Percentiles rank a stretch among this genome's conserved stretches.
Conservation (phyloP, 92 coral and sea anemone species). For the Desmophyllum pertusum region DNA sequence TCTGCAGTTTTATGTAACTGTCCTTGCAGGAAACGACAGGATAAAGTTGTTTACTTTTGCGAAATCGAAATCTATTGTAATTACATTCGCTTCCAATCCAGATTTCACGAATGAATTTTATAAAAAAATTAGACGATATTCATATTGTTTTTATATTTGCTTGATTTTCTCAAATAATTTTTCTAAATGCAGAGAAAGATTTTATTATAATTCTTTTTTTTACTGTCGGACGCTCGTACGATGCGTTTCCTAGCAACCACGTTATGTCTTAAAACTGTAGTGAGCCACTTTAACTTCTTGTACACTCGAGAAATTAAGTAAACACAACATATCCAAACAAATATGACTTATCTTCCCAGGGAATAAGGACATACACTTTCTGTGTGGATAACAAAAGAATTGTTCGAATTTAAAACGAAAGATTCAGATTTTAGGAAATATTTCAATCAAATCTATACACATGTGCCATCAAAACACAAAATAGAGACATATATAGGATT, state of each 20-base stretch:
- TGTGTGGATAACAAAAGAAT: slow-evolving; percentile 12
- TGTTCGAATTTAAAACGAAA: slow-evolving; percentile 19
- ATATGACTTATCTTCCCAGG: slow-evolving; percentile 8
- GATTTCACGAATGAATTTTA: slow-evolving; percentile 1
- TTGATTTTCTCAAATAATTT: slow-evolving; percentile 1
- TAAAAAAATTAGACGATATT: background rate
- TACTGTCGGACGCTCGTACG: background rate
- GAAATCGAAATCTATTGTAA: background rate
- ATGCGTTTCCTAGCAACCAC: slow-evolving; percentile 13
- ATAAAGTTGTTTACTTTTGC: background rate
- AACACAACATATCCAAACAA: slow-evolving; percentile 1
- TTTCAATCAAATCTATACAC: slow-evolving; percentile 31
- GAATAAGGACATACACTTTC: slow-evolving; percentile 20
- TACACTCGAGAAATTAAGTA: background rate
- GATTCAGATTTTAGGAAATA: slow-evolving; percentile 18
- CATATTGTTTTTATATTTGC: slow-evolving; percentile 5
- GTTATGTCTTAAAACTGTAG: background rate
- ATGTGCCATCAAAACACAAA: slow-evolving; percentile 13
- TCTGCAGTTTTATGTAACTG: background rate
- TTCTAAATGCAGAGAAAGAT: background rate
- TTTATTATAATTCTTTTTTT: background rate
- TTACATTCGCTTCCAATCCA: slow-evolving; percentile 4
- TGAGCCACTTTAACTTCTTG: slow-evolving; percentile 1
- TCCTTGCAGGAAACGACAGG: slow-evolving; percentile 2
- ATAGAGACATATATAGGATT: slow-evolving; percentile 21